Base-by-base conservation (phyloP, 2,888 invertebrate genomes). In the Andrena minutula region DNA sequence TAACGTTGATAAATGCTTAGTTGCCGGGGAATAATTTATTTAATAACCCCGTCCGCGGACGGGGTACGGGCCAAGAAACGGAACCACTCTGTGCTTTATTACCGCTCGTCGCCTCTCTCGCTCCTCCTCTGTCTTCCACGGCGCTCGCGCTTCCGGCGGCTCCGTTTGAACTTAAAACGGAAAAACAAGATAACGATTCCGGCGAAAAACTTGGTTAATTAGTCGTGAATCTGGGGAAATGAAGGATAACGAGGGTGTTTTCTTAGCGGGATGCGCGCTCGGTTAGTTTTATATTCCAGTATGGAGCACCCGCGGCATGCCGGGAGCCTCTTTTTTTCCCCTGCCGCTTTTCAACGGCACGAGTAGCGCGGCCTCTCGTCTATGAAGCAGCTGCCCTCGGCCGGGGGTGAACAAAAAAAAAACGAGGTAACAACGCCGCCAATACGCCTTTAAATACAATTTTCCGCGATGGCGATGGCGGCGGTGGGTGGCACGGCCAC, bases 371-470 rank as follows among this genome's bases (percentile, higher is more conserved):
- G 35, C 47, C 16, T 20, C 0, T 4, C 35, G 75, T 23, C 47
- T 65, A 56, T 10, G 56, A 72, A 72, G 53, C 41, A 16, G 41
- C 41, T 16, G 41, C 53, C 30, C 32, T 6, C 28, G 32, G n/a
- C 49, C 23, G 23, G 56, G 60, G 12, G 7, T 26, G 49, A 6
- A 56, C 1, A 20, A 3, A 28, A 51, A 23, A 32, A 56, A 63
- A 74, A 68, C 30, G 32, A 63, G 30, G 32, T 49, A 58, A 53
- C 64, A 26, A 60, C 51, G 65, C 69, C 60, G 56, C 63, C 78
- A 74, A 83, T 83, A 82, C 68, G 74, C 75, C 82, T 83, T 83
- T 82, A 83, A 83, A 83, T 82, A 83, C 83, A 83, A 83, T 83
- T 82, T 78, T 51, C 83, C 72, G 32, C 47, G 70, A 63, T 26